phyloP scores from a whole-genome alignment of 1,140 invertebrate species.

The Antheraea pernyi region DNA sequence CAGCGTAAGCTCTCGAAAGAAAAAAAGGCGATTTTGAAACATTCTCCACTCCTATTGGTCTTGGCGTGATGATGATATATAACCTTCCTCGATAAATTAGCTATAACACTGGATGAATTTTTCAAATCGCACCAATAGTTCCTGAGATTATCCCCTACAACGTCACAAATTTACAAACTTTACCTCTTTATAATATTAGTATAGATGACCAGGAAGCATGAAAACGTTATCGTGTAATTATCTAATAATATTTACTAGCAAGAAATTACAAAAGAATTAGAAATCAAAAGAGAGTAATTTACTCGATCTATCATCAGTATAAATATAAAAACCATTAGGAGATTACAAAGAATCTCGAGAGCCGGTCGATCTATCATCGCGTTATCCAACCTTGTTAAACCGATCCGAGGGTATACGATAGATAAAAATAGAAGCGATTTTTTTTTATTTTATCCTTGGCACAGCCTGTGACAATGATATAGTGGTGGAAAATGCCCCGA shows the following conservation, averaged over 20 bases:
- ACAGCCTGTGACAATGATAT: not conserved
- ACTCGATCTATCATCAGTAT: conserved; percentile 6
- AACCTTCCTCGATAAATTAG: no score
- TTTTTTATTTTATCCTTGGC: conserved; percentile 3
- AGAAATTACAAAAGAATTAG: not conserved
- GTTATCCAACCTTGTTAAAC: conserved; percentile 12
- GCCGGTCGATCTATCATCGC: conserved; percentile 14
- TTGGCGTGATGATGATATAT: no score
- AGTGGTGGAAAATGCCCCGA: not conserved
- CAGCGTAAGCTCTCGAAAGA: no score
- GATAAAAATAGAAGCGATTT: not conserved
- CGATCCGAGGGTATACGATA: conserved; percentile 7
- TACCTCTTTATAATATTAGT: no score
- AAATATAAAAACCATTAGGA: conserved; percentile 13
- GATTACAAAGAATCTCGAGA: conserved; percentile 15
- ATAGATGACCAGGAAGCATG: no score
- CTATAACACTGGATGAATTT: no score
- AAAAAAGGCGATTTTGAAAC: no score
- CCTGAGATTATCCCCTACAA: no score
- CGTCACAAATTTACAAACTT: no score
- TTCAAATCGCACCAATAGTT: no score
- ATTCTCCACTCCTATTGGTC: no score
- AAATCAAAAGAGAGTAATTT: conserved; percentile 2
- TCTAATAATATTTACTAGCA: not conserved
- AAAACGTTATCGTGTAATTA: not conserved